Percentiles rank a stretch among this genome's conserved stretches.
These are phyloP conservation scores for Piprites chloris DNA, from an alignment of 2,113 vertebrate genomes.

Conservation along the genomic window DNA sequence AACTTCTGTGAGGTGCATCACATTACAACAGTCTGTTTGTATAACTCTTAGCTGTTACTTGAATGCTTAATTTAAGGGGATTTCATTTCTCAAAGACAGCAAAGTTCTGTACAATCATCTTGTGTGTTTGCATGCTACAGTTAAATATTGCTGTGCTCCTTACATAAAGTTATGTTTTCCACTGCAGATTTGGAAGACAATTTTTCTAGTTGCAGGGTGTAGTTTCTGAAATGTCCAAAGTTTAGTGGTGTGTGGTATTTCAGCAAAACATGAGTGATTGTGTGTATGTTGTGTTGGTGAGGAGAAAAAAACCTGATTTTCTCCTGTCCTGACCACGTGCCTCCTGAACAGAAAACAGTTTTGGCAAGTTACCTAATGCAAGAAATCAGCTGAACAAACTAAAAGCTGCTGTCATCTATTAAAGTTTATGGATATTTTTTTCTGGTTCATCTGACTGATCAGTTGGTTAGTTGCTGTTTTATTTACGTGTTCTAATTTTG, in stretches of 20 bases:
- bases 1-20: background rate
- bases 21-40: background rate
- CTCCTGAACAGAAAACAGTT: background rate
- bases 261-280: background rate
- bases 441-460: slow-evolving; percentile 36
- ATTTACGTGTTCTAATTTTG: slow-evolving; percentile 61
- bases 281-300: background rate
- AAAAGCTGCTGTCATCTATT: background rate
- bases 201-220: background rate
- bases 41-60: background rate
- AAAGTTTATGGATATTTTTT: background rate
- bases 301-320: rapidly evolving
- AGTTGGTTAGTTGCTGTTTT: background rate
- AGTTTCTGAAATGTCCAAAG: background rate
- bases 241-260: background rate
- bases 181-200: background rate
- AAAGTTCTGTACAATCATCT: background rate
- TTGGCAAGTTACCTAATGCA: background rate
- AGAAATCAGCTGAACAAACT: background rate
- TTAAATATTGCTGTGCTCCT: background rate
- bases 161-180: rapidly evolving
- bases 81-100: background rate
- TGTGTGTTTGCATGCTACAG: background rate
- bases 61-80: background rate
- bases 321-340: background rate